phyloP scores from a whole-genome alignment of 2,888 invertebrate species.

The Lepidonotus clava region DNA sequence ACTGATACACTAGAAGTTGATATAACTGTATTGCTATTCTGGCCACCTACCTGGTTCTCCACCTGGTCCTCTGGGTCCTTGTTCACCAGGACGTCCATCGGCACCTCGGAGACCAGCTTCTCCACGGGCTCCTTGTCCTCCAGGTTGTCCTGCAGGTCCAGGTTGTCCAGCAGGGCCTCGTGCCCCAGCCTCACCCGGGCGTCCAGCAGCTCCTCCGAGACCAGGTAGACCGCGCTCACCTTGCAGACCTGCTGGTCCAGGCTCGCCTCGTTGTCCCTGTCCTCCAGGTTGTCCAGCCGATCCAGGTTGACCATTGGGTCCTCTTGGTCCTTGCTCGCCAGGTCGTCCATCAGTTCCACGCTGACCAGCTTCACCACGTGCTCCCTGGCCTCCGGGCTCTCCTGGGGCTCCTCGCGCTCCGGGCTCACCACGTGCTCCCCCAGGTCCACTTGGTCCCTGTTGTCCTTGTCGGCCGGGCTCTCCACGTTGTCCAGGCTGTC shows the following conservation, averaged over 20 bases:
- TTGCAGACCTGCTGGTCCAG: conserved; percentile 47
- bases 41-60: conserved; percentile 54
- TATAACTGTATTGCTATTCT: too few species aligned
- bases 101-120: conserved; percentile 54
- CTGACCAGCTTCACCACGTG: conserved; percentile 60
- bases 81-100: conserved; percentile 49
- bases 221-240: conserved; percentile 57
- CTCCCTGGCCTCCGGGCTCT: conserved; percentile 51
- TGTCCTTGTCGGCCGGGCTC: conserved; percentile 26
- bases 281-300: conserved; percentile 52
- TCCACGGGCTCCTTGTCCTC: conserved; percentile 54
- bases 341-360: conserved; percentile 60
- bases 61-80: conserved; percentile 34
- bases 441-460: neutral
- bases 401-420: conserved; percentile 56
- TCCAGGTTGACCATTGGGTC: conserved; percentile 61
- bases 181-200: conserved; percentile 50
- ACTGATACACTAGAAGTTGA: too few species aligned
- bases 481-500: conserved; percentile 51
- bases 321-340: conserved; percentile 60
- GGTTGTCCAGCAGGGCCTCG: conserved; percentile 58
- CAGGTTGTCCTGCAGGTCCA: conserved; percentile 56
- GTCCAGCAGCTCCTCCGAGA: conserved; percentile 52
- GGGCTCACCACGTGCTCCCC: conserved; percentile 56
- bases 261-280: conserved; percentile 68